A percentile compares a stretch with the other conserved stretches of the same genome.
phyloP scores from a whole-genome alignment of 2,888 invertebrate genomes.

The Pilophorus perplexus region DNA sequence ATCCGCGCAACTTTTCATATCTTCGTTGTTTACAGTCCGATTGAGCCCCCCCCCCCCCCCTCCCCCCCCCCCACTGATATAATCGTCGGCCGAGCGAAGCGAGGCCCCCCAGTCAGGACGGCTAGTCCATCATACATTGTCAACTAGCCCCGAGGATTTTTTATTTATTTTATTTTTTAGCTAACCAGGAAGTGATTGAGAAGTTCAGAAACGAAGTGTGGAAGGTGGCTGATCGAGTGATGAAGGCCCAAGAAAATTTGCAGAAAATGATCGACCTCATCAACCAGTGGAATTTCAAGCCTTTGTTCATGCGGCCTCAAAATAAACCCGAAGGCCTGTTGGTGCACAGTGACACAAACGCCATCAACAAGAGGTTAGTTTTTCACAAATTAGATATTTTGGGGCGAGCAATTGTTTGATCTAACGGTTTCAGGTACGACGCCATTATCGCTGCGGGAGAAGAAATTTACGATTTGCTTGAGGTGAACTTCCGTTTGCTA shows the following conservation, averaged over 20 bases:
- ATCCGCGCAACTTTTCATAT: too few species aligned
- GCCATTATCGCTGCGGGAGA: slow-evolving; percentile 56
- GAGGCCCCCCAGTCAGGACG: too few species aligned
- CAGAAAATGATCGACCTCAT: slow-evolving; percentile 59
- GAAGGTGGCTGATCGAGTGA: slow-evolving; percentile 67
- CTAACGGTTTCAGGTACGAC: slow-evolving; percentile 53
- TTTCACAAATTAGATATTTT: not conserved
- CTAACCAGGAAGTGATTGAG: slow-evolving; percentile 54
- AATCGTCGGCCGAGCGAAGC: too few species aligned
- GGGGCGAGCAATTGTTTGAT: not conserved
- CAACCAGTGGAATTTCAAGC: slow-evolving; percentile 69
- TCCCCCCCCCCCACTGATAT: too few species aligned
- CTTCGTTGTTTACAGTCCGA: too few species aligned
- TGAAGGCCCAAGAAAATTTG: slow-evolving; percentile 67
- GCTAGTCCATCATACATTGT: too few species aligned
- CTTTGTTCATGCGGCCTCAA: slow-evolving; percentile 71
- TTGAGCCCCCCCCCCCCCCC: too few species aligned
- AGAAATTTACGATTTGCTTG: slow-evolving; percentile 61
- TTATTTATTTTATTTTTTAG: slow-evolving; percentile 6
- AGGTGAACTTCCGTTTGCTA: slow-evolving; percentile 67
- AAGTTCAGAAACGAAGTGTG: slow-evolving; percentile 66
- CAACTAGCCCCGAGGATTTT: too few species aligned
- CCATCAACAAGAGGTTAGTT: slow-evolving; percentile 54
- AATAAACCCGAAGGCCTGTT: slow-evolving; percentile 59
- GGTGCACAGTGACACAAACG: slow-evolving; percentile 56